Evolutionary conservation across 2,797 vertebrate species (phyloP).

Genomic region (Cynodonichthys magdalenae): DNA sequence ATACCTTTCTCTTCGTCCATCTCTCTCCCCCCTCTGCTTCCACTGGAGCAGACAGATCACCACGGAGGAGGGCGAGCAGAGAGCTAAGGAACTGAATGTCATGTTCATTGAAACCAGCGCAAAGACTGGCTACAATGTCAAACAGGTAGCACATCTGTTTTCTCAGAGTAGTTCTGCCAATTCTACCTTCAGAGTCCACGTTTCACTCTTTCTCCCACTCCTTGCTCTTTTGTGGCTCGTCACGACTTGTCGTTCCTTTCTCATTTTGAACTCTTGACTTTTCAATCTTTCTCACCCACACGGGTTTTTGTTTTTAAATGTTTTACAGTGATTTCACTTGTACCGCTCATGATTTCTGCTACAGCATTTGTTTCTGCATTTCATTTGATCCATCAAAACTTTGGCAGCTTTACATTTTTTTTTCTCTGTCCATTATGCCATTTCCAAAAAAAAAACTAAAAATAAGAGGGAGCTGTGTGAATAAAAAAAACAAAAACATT

Average conservation of each 20-base stretch:
- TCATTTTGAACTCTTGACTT: slow-evolving; percentile 4
- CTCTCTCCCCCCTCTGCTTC: slow-evolving; percentile 60
- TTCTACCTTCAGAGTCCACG: slow-evolving; percentile 43
- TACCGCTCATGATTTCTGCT: slow-evolving; percentile 24
- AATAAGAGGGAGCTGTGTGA: neutral
- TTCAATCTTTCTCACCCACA: slow-evolving; percentile 9
- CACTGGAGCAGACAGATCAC: slow-evolving; percentile 92
- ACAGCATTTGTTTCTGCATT: slow-evolving; percentile 16
- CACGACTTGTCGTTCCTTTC: slow-evolving; percentile 29
- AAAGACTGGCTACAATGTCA: slow-evolving; percentile 97
- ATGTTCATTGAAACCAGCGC: slow-evolving; percentile 98
- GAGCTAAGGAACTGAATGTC: slow-evolving; percentile 97
- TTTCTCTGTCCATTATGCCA: neutral
- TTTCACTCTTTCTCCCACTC: slow-evolving; percentile 34
- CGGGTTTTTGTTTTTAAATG: slow-evolving; percentile 37
- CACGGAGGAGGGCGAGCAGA: slow-evolving; percentile 95
- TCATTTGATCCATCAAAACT: slow-evolving; percentile 19
- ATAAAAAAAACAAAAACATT: neutral
- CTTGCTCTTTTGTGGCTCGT: slow-evolving; percentile 44
- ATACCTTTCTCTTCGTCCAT: slow-evolving; percentile 64
- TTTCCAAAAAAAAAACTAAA: neutral
- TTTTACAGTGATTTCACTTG: slow-evolving; percentile 26
- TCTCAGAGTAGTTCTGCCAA: slow-evolving; percentile 54
- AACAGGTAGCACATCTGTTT: slow-evolving; percentile 87
- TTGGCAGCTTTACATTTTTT: slow-evolving; percentile 23